Conservation (phyloP, 2,888 invertebrate genomes). For the Stenchaetothrips biformis region DNA sequence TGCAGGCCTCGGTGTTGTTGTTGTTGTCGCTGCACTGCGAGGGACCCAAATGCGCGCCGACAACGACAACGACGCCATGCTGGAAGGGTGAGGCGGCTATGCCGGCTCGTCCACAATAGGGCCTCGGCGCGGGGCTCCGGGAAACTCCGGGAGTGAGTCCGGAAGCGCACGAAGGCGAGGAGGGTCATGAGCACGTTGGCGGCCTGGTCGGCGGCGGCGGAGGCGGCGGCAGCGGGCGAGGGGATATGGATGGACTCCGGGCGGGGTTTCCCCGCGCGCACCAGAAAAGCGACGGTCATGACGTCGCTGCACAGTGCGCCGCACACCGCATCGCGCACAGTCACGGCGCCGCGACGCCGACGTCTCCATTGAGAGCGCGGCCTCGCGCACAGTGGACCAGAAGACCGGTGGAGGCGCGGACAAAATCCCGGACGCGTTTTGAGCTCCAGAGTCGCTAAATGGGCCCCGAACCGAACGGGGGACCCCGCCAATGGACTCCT, state of each 20-base stretch:
- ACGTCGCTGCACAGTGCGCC: no score
- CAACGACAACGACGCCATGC: not conserved
- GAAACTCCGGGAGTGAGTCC: no score
- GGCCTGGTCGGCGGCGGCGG: not conserved
- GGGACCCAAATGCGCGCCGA: no score
- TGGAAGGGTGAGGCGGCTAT: not conserved
- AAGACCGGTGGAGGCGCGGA: no score
- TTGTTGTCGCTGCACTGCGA: no score
- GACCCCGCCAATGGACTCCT: no score
- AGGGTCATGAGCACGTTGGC: not conserved
- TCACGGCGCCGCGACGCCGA: not conserved
- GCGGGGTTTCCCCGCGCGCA: not conserved
- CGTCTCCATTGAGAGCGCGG: not conserved
- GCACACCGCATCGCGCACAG: not conserved
- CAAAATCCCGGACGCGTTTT: no score
- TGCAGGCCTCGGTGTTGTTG: not conserved
- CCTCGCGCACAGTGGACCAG: no score
- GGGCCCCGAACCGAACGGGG: no score
- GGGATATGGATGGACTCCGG: not conserved
- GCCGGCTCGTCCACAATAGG: not conserved
- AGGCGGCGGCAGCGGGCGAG: not conserved
- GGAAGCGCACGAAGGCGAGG: no score
- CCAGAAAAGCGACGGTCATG: not conserved
- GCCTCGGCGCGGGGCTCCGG: not conserved
- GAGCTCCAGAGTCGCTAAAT: no score